Base-by-base conservation (phyloP, 2,797 vertebrate genomes). In the Lagocephalus sceleratus region DNA sequence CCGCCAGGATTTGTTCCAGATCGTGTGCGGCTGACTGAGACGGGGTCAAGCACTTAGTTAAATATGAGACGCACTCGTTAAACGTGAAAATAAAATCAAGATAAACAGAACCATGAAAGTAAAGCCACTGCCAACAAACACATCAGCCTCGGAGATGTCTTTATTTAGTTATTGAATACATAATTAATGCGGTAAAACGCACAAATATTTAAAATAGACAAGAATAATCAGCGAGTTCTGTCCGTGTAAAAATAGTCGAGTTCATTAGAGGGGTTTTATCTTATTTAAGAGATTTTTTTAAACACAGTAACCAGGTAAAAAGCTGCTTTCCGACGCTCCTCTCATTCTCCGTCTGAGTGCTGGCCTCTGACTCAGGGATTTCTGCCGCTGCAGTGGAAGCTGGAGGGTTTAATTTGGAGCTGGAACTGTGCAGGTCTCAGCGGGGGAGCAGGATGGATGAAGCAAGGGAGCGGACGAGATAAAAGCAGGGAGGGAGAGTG, bases 261-360 rank as follows among this genome's bases (percentile, higher is more conserved):
- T 25, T 25, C 23, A 25, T 25, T n/a, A n/a, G n/a, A n/a, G n/a
- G n/a, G n/a, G n/a, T n/a, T 25, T 25, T 25, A 25, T 25, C 4
- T 7, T 25, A 25, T 25, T 25, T 25, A 8, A 29, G 29, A 2
- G 29, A 29, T 29, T 29, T 11, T 29, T 25, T 29, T 29, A 35
- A 35, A 14, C 32, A 11, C 32, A 12, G 32, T 60, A 49, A 59
- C 38, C 44, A 3, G 42, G 50, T 69, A 81, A 81, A 84, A 76
- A 69, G 47, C 69, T 51, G 62, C 74, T 73, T 83, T 62, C 73
- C 71, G n/a, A 78, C 73, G 73, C 70, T 85, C 88, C 85, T 85
- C 52, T 42, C 25, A 20, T 26, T 1, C 19, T 42, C 48, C 51
- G 29, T n/a, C 59, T 52, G 19, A 16, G 25, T 38, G 35, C 15